Evolutionary conservation across 1,140 invertebrate genomes (phyloP), one percentile per base, ranked within the genome.

Genomic region (Lithobius niger): DNA sequence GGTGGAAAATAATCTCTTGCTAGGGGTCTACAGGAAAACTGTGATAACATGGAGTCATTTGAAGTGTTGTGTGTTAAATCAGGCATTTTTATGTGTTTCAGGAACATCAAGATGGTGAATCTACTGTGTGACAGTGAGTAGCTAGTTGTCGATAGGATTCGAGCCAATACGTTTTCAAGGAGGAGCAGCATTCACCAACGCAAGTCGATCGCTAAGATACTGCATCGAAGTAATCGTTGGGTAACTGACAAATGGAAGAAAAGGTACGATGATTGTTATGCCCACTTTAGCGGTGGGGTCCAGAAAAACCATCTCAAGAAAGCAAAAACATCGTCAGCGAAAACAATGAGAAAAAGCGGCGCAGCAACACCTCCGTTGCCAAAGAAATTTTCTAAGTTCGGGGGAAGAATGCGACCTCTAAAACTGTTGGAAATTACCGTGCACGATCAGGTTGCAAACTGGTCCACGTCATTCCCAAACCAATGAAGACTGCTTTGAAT

Each of bases 401-500:
- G 13, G 28, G 16, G 19, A 40, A 43, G n/a, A 15, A 44, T n/a
- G 16, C 43, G n/a, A 22, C 1, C 27, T 24, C 6, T 25, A 13
- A 22, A 53, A 53, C 52, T 3, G 28, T 53, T 40, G n/a, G n/a
- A 27, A 53, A 24, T n/a, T 53, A 53, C 24, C 3, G 24, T 13
- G 31, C 4, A 42, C 52, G 52, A 43, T 18, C 15, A 53, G 52
- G 28, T 25, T 22, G 36, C 13, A 53, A 53, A 26, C 28, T 36
- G 13, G 36, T 53, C 31, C 52, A 53, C 27, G 28, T 53, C 18
- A 53, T 53, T n/a, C 3, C 42, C 15, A 53, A 42, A 44, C 52
- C 52, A 15, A 25, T 53, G 28, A 53, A 53, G 43, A 16, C 52
- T 13, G 31, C 21, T 10, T 16, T n/a, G 16, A 21, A 53, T n/a